Evolutionary conservation across 2,113 vertebrate species (phyloP).

Genomic region (Brachyhypopomus occidentalis): DNA sequence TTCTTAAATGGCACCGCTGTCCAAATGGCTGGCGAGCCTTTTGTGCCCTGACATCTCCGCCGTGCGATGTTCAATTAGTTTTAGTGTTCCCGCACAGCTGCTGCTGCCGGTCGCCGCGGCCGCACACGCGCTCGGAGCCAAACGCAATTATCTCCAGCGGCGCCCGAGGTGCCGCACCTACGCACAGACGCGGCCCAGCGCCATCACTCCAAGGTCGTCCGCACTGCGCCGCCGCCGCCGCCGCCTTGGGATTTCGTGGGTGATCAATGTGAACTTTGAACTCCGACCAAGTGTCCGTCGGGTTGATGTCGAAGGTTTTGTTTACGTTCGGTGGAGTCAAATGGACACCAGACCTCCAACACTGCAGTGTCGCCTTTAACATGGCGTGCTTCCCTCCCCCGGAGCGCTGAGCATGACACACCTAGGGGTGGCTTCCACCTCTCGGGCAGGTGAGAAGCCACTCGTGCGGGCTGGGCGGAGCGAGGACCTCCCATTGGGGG

Average conservation of each 20-base stretch:
- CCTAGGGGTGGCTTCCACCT: no score
- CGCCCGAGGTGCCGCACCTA: not conserved
- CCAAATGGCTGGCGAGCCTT: constrained; percentile 63
- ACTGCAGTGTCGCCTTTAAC: no score
- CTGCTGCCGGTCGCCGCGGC: constrained; percentile 35
- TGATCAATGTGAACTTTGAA: constrained; percentile 31
- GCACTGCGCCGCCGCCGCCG: not conserved
- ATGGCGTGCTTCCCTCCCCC: no score
- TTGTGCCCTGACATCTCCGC: constrained; percentile 64
- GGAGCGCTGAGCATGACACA: no score
- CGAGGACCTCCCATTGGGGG: not conserved
- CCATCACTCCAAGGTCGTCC: constrained; percentile 14
- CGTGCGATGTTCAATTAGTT: constrained; percentile 58
- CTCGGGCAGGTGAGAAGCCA: no score
- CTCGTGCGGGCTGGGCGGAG: no score
- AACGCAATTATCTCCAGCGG: constrained; percentile 42
- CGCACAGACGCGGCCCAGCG: not conserved
- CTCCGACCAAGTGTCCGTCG: constrained; percentile 20
- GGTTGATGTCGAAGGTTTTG: constrained; percentile 20
- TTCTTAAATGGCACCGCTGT: constrained; percentile 71
- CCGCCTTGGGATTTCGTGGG: constrained; percentile 10
- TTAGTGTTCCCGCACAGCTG: constrained; percentile 53
- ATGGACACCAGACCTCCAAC: constrained; percentile 4
- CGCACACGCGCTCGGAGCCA: constrained; percentile 29
- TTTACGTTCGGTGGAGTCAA: constrained; percentile 15